These are phyloP conservation scores for Bubo blakistoni DNA, from an alignment of 2,113 vertebrate species.

Conservation along the genomic window DNA sequence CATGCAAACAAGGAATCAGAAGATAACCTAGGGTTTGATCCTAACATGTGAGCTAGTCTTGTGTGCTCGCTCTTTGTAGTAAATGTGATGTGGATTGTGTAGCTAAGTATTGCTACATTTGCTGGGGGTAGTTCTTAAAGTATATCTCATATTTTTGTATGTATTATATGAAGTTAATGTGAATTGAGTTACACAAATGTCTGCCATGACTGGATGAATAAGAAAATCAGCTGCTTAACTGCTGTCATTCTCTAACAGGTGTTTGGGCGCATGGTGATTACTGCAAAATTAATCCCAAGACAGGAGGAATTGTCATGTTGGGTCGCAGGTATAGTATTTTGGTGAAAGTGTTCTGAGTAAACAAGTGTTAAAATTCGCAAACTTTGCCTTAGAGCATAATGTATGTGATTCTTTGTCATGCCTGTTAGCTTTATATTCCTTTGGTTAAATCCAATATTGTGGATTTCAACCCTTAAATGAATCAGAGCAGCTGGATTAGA, in stretches of 20 bases:
- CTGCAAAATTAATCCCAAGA: constrained; percentile 94
- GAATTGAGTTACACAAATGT: background rate
- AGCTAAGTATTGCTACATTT: background rate
- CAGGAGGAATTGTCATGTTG: constrained; percentile 91
- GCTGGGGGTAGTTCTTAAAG: background rate
- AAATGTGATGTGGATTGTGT: background rate
- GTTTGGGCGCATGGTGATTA: constrained; percentile 96
- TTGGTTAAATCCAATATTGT: background rate
- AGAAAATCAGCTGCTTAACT: background rate
- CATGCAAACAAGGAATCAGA: background rate
- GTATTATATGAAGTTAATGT: background rate
- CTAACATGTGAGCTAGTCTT: background rate
- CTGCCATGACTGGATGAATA: background rate
- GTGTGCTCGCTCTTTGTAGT: background rate
- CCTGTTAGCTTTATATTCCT: rapidly evolving
- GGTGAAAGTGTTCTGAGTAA: background rate
- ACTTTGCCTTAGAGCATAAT: background rate
- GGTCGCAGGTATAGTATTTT: constrained; percentile 83
- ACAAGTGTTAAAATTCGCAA: background rate
- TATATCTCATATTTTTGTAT: background rate
- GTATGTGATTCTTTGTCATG: rapidly evolving
- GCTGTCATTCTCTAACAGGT: constrained; percentile 65
- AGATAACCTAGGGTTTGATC: background rate
- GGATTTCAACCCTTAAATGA: background rate
- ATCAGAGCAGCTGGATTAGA: background rate